Evolutionary conservation across 2,888 invertebrate species (phyloP).

Genomic region (Hybos culiciformis): DNA sequence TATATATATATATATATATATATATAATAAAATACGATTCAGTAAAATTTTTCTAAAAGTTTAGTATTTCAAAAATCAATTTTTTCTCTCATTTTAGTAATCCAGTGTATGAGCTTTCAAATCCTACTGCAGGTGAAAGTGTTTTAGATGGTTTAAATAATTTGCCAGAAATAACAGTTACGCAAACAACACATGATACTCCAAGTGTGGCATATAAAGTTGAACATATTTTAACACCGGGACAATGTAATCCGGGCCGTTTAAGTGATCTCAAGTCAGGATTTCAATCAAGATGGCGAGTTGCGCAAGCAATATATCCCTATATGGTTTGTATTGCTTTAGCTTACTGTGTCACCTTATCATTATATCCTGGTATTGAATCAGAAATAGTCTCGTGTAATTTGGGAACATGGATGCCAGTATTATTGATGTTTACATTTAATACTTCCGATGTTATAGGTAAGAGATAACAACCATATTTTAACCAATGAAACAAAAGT

Average conservation of each 20-base stretch:
- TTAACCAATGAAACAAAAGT: too few species aligned
- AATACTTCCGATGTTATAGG: constrained; percentile 78
- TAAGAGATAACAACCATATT: too few species aligned
- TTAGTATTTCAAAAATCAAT: not conserved
- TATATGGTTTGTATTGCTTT: constrained; percentile 82
- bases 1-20: too few species aligned
- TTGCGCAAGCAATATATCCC: constrained; percentile 72
- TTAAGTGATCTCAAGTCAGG: constrained; percentile 31
- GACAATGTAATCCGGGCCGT: constrained; percentile 29
- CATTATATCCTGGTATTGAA: constrained; percentile 80
- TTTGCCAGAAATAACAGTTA: constrained; percentile 26
- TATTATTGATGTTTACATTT: constrained; percentile 77
- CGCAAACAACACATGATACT: not conserved
- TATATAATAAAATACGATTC: too few species aligned
- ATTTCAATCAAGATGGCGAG: constrained; percentile 52
- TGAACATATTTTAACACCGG: constrained; percentile 34
- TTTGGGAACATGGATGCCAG: constrained; percentile 81
- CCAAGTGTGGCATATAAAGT: constrained; percentile 34
- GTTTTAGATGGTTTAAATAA: constrained; percentile 33
- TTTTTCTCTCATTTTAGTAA: constrained; percentile 43
- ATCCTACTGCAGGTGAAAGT: constrained; percentile 40
- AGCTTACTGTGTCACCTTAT: constrained; percentile 80
- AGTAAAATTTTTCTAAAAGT: too few species aligned
- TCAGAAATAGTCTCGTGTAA: constrained; percentile 77
- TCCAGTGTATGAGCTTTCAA: constrained; percentile 69